These are phyloP conservation scores for Aphrophora alni DNA, from an alignment of 2,888 invertebrate species.

Conservation along the genomic window DNA sequence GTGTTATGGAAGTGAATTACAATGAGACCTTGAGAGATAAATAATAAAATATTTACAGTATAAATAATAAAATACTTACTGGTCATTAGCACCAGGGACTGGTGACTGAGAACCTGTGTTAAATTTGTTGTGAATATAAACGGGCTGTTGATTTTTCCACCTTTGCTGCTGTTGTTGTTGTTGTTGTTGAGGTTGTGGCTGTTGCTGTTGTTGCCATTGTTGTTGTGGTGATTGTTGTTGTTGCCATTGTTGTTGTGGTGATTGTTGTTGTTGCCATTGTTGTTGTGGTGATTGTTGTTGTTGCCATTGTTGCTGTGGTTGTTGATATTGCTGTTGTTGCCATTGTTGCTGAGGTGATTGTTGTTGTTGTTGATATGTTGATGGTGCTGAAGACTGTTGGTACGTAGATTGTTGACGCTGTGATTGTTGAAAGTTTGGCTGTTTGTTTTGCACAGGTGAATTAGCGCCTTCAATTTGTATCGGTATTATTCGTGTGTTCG, in stretches of 20 bases:
- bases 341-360: slow-evolving; percentile 53
- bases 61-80: too few relatives aligned
- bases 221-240: slow-evolving; percentile 52
- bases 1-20: too few relatives aligned
- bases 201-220: slow-evolving; percentile 51
- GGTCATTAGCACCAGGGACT: slow-evolving; percentile 24
- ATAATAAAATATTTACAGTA: too few relatives aligned
- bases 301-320: slow-evolving; percentile 51
- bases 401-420: slow-evolving; percentile 46
- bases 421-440: slow-evolving; percentile 37
- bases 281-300: too few relatives aligned
- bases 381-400: slow-evolving; percentile 38
- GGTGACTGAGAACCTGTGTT: slow-evolving; percentile 38
- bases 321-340: slow-evolving; percentile 49
- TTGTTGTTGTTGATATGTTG: slow-evolving; percentile 43
- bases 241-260: slow-evolving; percentile 52
- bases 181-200: slow-evolving; percentile 53
- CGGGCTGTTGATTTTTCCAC: slow-evolving; percentile 41
- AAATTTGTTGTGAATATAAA: slow-evolving; percentile 50
- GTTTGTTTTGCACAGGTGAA: slow-evolving; percentile 32
- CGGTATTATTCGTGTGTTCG: slow-evolving; percentile 61
- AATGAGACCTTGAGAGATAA: too few relatives aligned
- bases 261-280: slow-evolving; percentile 51
- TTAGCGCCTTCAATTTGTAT: slow-evolving; percentile 67
- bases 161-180: slow-evolving; percentile 62